Base-by-base conservation (phyloP, 2,113 vertebrate species). In the Machaerirhynchus nigripectus region DNA sequence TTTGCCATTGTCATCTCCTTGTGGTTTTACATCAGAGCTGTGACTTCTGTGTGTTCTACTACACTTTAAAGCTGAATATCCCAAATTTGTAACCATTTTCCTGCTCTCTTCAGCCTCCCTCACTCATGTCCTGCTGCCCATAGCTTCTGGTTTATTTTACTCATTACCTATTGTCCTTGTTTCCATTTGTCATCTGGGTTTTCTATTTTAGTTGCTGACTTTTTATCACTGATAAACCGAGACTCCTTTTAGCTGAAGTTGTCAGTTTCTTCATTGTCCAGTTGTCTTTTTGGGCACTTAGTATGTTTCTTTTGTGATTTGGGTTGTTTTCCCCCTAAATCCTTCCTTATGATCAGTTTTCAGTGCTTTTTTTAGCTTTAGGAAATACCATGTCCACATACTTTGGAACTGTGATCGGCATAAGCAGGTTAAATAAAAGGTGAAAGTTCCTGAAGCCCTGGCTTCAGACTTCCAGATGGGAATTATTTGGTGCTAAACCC, bases 391-490 rank as follows among this genome's bases (percentile, higher is more conserved):
- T 12, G 28, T 80, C 13, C 33, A 9, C 0, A 2, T 53, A n/a
- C 83, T 88, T 76, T 77, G 71, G 88, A 93, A 15, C 80, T 63
- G 80, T 89, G 89, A 92, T 95, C 80, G 13, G 80, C 68, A 28
- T 63, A 78, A 95, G 73, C 42, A 47, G 91, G 80, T 90, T 93
- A 92, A 88, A 84, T 89, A n/a, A 10, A 86, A 93, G 92, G 94
- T 84, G 75, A 90, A 88, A 88, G 63, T 93, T 97, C 59, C 71
- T 63, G 85, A 83, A 90, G 83, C 79, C 50, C 52, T 67, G 64
- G 86, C 52, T 95, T 92, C 89, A 59, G 42, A 47, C 39, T 95
- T 96, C 95, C 93, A 92, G 76, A 92, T 90, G 94, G 73, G 79
- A 96, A 60, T 95, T 92, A 80, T 70, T 84, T 89, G 93, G 52